Evolutionary conservation across 2,888 invertebrate genomes (phyloP), one percentile per base, ranked within the genome.

Genomic region (Pseudococcus longispinus): DNA sequence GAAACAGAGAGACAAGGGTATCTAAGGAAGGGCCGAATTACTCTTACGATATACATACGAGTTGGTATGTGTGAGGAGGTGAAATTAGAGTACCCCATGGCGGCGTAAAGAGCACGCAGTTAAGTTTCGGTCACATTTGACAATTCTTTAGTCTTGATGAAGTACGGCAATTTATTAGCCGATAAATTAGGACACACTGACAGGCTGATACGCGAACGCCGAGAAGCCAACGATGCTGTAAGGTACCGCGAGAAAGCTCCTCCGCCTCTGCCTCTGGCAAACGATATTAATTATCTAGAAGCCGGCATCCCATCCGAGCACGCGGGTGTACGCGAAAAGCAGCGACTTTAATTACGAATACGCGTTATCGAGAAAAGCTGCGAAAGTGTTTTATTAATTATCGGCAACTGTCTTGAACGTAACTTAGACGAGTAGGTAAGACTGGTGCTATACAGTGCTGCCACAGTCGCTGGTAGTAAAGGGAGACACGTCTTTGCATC

Each of bases 81-180:
- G 65, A 65, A 65, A 65, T 65, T 65, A 2, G 65, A 65, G 65
- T 2, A 2, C 37, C 8, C 4, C 4, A 8, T 9, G 37, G n/a
- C 3, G 20, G 65, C 23, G 26, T 65, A 65, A 65, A 26, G 65
- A 46, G 44, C 44, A 46, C 44, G 15, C 15, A 46, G 74, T 74
- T 13, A n/a, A 51, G 51, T n/a, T 51, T 51, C 51, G 32, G 74
- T 74, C 74, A 37, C 74, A 37, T 74, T 74, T 74, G 74, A 74
- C 74, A 74, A 74, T 74, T 74, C 74, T 74, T 74, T 74, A 74
- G 74, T 74, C 74, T 74, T 74, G 74, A 74, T 37, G 74, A 74
- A 74, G 74, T 74, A 74, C 74, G n/a, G 74, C 74, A 74, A 74
- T 74, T 74, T 74, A 74, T 74, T 74, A 74, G 74, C 26, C 74